Conservation (phyloP, 2,797 vertebrate genomes). For the Pteropus rufus region DNA sequence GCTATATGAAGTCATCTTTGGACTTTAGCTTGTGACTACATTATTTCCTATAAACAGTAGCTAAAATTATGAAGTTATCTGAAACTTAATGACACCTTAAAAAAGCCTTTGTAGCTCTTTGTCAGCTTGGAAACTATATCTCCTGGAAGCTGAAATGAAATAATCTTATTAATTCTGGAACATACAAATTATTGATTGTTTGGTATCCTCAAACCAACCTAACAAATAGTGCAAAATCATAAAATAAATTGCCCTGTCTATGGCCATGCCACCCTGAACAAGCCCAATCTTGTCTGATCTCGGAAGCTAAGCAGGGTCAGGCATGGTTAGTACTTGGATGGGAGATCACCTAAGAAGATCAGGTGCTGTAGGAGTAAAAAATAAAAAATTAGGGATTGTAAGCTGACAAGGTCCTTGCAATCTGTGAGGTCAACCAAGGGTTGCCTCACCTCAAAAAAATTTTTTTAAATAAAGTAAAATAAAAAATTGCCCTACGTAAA, state of each 20-base stretch:
- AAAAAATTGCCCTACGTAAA: neutral
- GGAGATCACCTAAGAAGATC: no score
- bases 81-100: neutral
- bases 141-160: slow-evolving; percentile 16
- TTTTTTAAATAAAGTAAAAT: no score
- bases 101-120: neutral
- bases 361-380: no score
- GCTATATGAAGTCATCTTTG: neutral
- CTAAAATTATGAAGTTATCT: slow-evolving; percentile 12
- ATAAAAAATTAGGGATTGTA: no score
- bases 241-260: slow-evolving; percentile 21
- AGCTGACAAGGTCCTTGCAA: no score
- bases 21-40: neutral
- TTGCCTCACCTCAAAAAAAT: no score
- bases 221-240: neutral
- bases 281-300: no score
- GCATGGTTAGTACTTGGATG: no score
- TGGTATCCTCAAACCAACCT: slow-evolving; percentile 9
- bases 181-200: neutral
- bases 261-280: no score
- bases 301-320: no score
- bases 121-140: slow-evolving; percentile 2
- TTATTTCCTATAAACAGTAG: neutral
- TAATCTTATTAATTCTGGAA: slow-evolving; percentile 49
- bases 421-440: no score